Base-by-base conservation (phyloP, 2,113 vertebrate genomes). In the Lycaon pictus region DNA sequence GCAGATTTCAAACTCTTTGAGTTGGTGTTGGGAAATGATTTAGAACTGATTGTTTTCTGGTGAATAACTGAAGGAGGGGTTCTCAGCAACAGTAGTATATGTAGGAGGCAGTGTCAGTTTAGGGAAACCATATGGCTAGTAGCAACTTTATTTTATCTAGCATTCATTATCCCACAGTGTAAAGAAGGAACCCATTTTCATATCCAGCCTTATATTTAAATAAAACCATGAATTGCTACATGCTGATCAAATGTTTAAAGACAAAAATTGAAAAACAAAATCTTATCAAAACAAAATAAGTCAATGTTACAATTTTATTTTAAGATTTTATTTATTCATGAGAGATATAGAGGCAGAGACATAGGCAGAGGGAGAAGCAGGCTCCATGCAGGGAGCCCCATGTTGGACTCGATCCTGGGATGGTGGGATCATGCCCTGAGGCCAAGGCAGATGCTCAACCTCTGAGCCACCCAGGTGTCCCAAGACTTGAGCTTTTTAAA, bases 181-280 rank as follows among this genome's bases (percentile, higher is more conserved):
- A 23, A 80, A 63, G 72, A 67, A 35, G 29, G 65, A 93, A 71
- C 53, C n/a, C 58, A 29, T 58, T 90, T 53, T 72, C 11, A 94
- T 17, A 43, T 82, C n/a, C 23, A 96, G 37, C 29, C 51, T 82
- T 74, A 3, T 23, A 8, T 90, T 96, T 92, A 35, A 77, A 60
- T 90, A 93, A 76, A 79, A 77, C 58, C 11, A 48, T 15, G 62
- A n/a, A 10, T 84, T 95, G 29, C 35, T 81, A 10, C 56, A 35
- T 93, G 58, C 37, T 80, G 35, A 80, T 92, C 22, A 90, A 60
- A 15, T 93, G 92, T 92, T 96, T 89, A 95, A 94, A 92, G 53
- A 87, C 19, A 58, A 80, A 90, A 93, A 71, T 80, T 80, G 51
- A 85, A 88, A 93, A 84, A 27, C n/a, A 80, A 69, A 90, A 35